These are phyloP conservation scores for Agapetus fuscipes DNA, from an alignment of 2,888 invertebrate species.

Conservation along the genomic window DNA sequence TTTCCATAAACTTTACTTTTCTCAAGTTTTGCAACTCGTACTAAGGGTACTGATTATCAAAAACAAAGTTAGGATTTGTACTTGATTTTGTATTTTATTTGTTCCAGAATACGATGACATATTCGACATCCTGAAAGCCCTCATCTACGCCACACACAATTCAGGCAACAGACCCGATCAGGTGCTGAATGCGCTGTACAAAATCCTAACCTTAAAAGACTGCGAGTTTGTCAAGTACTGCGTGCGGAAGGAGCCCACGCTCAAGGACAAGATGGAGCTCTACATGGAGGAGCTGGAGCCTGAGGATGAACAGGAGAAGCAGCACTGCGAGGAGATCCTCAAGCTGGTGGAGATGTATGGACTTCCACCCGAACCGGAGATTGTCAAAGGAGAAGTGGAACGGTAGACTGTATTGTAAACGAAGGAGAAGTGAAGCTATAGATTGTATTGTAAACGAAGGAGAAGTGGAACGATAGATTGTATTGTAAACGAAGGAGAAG, in stretches of 20 bases:
- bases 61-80: no score
- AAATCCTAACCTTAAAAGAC: constrained; percentile 26
- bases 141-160: no score
- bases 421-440: no score
- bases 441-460: no score
- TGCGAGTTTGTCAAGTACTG: constrained; percentile 27
- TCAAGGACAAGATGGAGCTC: constrained; percentile 23
- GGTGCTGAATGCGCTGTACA: constrained; percentile 29
- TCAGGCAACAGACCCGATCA: constrained; percentile 34
- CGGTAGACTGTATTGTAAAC: not conserved
- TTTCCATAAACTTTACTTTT: no score
- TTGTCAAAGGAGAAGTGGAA: not conserved
- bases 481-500: no score
- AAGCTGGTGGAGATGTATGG: constrained; percentile 22
- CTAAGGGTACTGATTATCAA: no score
- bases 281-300: not conserved
- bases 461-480: no score
- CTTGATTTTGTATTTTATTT: constrained; percentile 23
- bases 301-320: constrained; percentile 30
- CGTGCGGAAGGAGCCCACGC: constrained; percentile 24
- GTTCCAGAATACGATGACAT: constrained; percentile 11
- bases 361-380: not conserved
- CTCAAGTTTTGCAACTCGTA: no score
- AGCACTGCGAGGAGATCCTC: constrained; percentile 26
- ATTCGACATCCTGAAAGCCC: constrained; percentile 26